phyloP scores from a whole-genome alignment of 2,797 vertebrate species.

The Harpagifer antarcticus region DNA sequence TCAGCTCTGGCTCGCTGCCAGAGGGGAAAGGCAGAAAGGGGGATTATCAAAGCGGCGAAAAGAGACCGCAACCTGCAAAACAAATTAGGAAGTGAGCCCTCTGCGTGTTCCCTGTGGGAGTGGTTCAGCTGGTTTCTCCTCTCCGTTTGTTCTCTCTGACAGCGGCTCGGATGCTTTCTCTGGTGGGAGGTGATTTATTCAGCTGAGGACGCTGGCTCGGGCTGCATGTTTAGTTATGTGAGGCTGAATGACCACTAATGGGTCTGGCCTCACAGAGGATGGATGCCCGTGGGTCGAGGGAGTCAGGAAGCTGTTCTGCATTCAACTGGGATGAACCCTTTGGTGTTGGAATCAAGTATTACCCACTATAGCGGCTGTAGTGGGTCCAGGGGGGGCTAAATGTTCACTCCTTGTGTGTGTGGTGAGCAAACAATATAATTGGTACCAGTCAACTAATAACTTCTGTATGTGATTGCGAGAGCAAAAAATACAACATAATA shows the following conservation, averaged over 20 bases:
- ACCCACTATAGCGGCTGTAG: not conserved
- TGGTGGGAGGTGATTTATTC: conserved; percentile 78
- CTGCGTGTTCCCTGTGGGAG: conserved; percentile 72
- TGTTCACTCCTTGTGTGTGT: too few relatives aligned
- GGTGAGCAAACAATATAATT: too few relatives aligned
- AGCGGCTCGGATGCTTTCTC: conserved; percentile 61
- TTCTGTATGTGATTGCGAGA: too few relatives aligned
- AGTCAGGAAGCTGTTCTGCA: conserved; percentile 46
- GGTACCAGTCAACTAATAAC: too few relatives aligned
- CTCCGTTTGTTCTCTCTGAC: conserved; percentile 74
- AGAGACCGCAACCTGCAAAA: conserved; percentile 74
- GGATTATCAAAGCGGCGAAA: conserved; percentile 66
- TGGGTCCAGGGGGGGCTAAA: too few relatives aligned
- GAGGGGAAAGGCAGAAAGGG: conserved; percentile 65
- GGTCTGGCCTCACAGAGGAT: conserved; percentile 33
- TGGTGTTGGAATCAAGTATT: conserved; percentile 26
- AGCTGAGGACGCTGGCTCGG: conserved; percentile 49
- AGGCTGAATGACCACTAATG: conserved; percentile 46
- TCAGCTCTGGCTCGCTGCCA: conserved; percentile 77
- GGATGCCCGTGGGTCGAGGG: conserved; percentile 29
- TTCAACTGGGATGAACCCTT: conserved; percentile 46
- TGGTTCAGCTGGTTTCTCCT: conserved; percentile 62
- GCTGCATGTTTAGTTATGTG: conserved; percentile 36
- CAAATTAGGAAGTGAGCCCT: conserved; percentile 79
- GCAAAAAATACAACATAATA: too few relatives aligned